These are phyloP conservation scores for Hymenopus coronatus DNA, from an alignment of 2,888 invertebrate genomes.

Conservation along the genomic window DNA sequence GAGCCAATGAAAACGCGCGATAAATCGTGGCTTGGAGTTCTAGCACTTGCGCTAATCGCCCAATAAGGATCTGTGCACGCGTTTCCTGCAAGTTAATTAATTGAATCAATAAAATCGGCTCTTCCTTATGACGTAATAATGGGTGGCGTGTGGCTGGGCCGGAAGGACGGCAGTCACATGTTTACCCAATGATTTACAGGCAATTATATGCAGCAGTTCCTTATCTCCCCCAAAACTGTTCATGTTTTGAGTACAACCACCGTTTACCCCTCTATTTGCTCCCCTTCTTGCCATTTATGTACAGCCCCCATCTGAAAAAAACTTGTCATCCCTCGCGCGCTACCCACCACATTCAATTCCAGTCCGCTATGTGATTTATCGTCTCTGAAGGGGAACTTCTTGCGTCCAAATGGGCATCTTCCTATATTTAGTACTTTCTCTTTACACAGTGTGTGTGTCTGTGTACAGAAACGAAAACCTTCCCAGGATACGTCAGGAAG, in stretches of 20 bases:
- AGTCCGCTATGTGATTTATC: neutral
- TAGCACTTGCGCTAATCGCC: neutral
- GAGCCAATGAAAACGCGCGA: no score
- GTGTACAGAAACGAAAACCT: no score
- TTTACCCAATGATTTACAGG: conserved; percentile 24
- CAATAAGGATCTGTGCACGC: neutral
- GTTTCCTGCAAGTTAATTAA: neutral
- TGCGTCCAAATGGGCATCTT: no score
- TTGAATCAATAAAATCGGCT: conserved; percentile 9
- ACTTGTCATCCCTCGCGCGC: neutral
- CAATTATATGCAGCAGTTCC: conserved; percentile 16
- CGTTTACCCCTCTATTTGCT: neutral
- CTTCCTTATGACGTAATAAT: conserved; percentile 13
- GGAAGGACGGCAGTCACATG: neutral
- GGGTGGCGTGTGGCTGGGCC: neutral
- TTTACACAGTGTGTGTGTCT: no score
- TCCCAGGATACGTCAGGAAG: no score
- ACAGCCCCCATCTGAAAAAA: neutral
- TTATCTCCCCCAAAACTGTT: neutral
- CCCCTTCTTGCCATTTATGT: conserved; percentile 9
- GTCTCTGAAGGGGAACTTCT: neutral
- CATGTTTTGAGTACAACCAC: conserved; percentile 9
- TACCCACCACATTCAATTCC: neutral
- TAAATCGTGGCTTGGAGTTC: no score
- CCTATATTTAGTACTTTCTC: no score